These are phyloP conservation scores for Stenotaenia linearis DNA, from an alignment of 2,888 invertebrate species.

Conservation along the genomic window DNA sequence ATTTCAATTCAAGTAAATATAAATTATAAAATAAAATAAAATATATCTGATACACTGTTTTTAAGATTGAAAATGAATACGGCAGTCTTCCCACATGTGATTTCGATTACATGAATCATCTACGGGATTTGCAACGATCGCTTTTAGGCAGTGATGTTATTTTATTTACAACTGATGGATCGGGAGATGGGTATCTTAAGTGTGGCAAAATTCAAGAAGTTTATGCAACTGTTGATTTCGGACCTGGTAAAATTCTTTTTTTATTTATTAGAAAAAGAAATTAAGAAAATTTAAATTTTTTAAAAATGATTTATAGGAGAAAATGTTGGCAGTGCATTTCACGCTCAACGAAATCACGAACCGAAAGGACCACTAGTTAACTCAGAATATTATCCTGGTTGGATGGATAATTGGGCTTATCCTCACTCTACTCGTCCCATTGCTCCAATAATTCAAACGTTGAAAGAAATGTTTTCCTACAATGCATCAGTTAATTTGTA, in stretches of 20 bases:
- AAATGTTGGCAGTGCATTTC: conserved; percentile 40
- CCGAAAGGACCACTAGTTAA: conserved; percentile 75
- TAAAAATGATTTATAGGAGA: conserved; percentile 31
- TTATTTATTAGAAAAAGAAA: background rate
- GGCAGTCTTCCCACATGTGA: conserved; percentile 75
- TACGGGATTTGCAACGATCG: conserved; percentile 59
- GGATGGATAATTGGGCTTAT: conserved; percentile 84
- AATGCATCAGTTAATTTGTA: conserved; percentile 48
- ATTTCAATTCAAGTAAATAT: conserved; percentile 72
- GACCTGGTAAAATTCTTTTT: conserved; percentile 48
- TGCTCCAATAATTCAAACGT: conserved; percentile 52
- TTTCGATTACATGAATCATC: conserved; percentile 59
- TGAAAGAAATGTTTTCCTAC: conserved; percentile 54
- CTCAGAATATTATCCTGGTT: conserved; percentile 86
- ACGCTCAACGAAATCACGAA: conserved; percentile 49
- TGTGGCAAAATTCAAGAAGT: conserved; percentile 66
- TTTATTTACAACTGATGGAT: conserved; percentile 80
- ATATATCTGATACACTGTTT: background rate
- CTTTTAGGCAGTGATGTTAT: conserved; percentile 62
- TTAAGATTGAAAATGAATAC: conserved; percentile 83
- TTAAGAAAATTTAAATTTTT: background rate
- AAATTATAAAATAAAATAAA: background rate
- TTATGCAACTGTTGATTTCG: conserved; percentile 64
- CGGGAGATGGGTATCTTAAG: conserved; percentile 51
- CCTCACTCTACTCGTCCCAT: conserved; percentile 55